phyloP scores from a whole-genome alignment of 2,797 vertebrate species.

The Pangasius mekongensis region DNA sequence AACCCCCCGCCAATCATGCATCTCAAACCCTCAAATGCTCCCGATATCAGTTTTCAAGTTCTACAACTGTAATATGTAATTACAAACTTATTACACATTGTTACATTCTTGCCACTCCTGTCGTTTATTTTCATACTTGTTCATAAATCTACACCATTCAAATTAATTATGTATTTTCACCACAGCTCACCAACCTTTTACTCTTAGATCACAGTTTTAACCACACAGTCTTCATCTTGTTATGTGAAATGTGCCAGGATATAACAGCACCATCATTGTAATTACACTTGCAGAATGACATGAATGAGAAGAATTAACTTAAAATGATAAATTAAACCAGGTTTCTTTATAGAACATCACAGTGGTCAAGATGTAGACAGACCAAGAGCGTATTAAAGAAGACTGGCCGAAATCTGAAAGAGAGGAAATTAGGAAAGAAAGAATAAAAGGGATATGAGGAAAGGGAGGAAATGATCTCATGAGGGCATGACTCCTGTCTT shows the following conservation, averaged over 20 bases:
- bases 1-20: too few species aligned
- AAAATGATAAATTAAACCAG: neutral
- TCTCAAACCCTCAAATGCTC: too few species aligned
- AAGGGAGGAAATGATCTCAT: slow-evolving; percentile 2
- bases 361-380: neutral
- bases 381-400: neutral
- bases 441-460: neutral
- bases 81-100: neutral
- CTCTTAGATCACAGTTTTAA: neutral
- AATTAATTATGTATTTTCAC: neutral
- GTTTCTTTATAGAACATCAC: neutral
- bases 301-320: neutral
- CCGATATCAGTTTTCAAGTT: too few species aligned
- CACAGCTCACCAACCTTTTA: neutral
- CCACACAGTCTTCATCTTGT: neutral
- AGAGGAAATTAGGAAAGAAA: neutral
- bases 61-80: too few species aligned
- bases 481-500: slow-evolving; percentile 16
- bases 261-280: too few species aligned
- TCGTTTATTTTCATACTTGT: neutral
- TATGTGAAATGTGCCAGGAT: neutral
- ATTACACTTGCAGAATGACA: neutral
- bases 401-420: neutral
- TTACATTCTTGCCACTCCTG: neutral
- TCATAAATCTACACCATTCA: neutral